Evolutionary conservation across 2,888 invertebrate genomes (phyloP).

Genomic region (Chouioia cunea): DNA sequence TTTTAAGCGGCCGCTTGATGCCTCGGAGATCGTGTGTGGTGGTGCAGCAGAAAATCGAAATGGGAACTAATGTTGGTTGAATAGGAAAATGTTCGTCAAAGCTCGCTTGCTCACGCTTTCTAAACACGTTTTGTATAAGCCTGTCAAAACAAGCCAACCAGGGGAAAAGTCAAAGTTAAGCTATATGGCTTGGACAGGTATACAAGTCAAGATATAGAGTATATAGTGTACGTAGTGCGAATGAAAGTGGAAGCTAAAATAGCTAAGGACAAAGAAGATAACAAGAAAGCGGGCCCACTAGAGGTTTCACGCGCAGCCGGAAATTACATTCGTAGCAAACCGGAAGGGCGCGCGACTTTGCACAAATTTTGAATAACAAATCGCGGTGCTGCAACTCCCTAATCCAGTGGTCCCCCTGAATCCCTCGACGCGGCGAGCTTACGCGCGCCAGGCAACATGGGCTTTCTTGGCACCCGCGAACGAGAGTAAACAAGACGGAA

Average conservation of each 20-base stretch:
- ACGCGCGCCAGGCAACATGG: conserved; percentile 2
- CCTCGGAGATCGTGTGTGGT: not conserved
- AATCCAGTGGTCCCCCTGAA: conserved; percentile 43
- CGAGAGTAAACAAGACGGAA: conserved; percentile 46
- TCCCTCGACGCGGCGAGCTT: conserved; percentile 48
- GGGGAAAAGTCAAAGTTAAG: too few species aligned
- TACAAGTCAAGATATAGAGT: too few species aligned
- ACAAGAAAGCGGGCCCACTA: conserved; percentile 13
- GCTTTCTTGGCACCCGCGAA: conserved; percentile 40
- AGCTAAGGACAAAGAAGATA: conserved; percentile 1
- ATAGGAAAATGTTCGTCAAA: too few species aligned
- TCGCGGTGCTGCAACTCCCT: conserved; percentile 53
- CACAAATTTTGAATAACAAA: conserved; percentile 60
- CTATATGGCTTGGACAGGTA: too few species aligned
- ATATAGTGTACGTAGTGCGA: not conserved
- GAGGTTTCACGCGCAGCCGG: conserved; percentile 36
- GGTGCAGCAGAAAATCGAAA: too few species aligned
- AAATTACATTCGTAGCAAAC: conserved; percentile 46
- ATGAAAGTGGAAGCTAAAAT: not conserved
- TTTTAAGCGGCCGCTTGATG: conserved; percentile 19
- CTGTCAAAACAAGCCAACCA: too few species aligned
- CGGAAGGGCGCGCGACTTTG: conserved; percentile 50
- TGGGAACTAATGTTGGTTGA: too few species aligned
- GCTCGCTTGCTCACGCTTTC: too few species aligned
- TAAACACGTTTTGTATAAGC: too few species aligned